phyloP scores from a whole-genome alignment of 2,888 invertebrate genomes.

The Hypena proboscidalis region DNA sequence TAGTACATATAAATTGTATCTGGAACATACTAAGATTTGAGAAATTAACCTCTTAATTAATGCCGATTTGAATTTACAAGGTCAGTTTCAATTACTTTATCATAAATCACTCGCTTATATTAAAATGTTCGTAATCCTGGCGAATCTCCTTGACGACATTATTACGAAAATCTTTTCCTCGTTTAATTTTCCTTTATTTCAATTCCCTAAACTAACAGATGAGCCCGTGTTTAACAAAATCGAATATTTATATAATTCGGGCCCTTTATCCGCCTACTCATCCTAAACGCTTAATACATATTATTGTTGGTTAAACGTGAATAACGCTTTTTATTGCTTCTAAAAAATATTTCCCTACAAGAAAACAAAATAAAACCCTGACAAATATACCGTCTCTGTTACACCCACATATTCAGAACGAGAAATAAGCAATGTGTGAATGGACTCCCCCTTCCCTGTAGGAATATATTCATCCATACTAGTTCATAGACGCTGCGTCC shows the following conservation, averaged over 20 bases:
- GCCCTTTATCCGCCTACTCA: background rate
- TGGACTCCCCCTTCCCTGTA: constrained; percentile 31
- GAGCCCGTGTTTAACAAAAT: background rate
- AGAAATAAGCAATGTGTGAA: constrained; percentile 27
- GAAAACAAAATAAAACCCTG: constrained; percentile 6
- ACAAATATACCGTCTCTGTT: constrained; percentile 17
- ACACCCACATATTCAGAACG: constrained; percentile 8
- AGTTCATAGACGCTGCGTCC: constrained; percentile 44
- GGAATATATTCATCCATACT: constrained; percentile 41
- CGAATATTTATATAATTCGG: constrained; percentile 4
- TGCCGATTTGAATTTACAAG: too few species aligned
- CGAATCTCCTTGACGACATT: too few species aligned
- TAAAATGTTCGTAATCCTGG: too few species aligned
- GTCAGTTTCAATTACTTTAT: too few species aligned
- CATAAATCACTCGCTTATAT: too few species aligned
- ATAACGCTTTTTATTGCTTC: background rate
- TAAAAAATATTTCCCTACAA: constrained; percentile 5
- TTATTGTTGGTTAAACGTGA: background rate
- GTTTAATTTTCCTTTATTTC: background rate
- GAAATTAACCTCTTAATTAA: too few species aligned
- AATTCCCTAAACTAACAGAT: background rate
- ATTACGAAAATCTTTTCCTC: too few species aligned
- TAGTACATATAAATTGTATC: too few species aligned
- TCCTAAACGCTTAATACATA: background rate
- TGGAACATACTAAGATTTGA: too few species aligned